phyloP scores from a whole-genome alignment of 2,113 vertebrate genomes.

The Smithornis capensis region DNA sequence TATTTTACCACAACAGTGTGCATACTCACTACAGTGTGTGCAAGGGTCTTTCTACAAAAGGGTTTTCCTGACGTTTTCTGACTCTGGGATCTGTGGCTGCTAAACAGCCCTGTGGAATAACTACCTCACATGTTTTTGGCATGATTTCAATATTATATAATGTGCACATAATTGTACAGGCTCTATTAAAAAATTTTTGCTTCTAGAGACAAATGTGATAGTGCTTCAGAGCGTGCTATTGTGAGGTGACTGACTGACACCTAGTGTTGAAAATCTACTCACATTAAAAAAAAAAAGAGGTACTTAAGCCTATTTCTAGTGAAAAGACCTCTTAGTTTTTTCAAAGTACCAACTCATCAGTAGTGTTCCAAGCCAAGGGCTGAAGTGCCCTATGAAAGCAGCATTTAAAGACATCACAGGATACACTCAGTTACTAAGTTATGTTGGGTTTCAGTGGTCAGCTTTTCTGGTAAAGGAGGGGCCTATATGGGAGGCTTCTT shows the following conservation, averaged over 20 bases:
- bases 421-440: not conserved
- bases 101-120: not conserved
- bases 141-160: not conserved
- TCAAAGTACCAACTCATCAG: not conserved
- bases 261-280: conserved; percentile 55
- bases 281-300: not conserved
- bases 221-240: not conserved
- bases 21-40: not conserved
- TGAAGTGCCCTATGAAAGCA: not conserved
- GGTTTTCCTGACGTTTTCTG: not conserved
- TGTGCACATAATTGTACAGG: not conserved
- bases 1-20: not conserved
- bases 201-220: not conserved
- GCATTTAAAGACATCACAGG: not conserved
- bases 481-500: no score
- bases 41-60: not conserved
- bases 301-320: not conserved
- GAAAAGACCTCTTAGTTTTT: not conserved
- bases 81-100: not conserved
- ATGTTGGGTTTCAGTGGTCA: no score
- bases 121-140: not conserved
- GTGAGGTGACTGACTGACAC: conserved; percentile 56
- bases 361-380: not conserved
- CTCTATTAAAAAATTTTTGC: not conserved
- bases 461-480: no score